Base-by-base conservation (phyloP, 2,888 invertebrate genomes). In the Cryptophagus acutangulus region DNA sequence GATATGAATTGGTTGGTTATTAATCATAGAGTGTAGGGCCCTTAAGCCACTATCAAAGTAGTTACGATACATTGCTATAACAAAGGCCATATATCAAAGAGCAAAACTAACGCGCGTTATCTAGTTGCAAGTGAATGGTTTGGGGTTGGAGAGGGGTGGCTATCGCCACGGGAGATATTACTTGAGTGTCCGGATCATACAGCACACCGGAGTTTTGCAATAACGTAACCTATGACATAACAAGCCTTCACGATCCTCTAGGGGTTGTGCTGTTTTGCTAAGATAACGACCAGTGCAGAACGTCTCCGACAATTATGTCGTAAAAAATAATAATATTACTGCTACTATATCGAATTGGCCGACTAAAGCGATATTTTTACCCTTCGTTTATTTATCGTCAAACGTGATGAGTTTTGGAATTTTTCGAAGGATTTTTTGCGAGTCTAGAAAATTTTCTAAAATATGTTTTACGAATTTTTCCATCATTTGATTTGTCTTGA, bases 281-380 rank as follows among this genome's bases (percentile, higher is more conserved):
- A 56, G 59, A 59, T 59, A 59, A 56, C 54, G 45, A 46, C 42
- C 47, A 49, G 36, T 53, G n/a, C n/a, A n/a, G n/a, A n/a, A n/a
- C n/a, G 47, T 50, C 52, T 46, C 36, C 45, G 49, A 49, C 60
- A 61, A 62, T 62, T 61, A 61, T 57, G 55, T 55, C 58, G 55
- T 61, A 59, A 62, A 62, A 61, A 59, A 58, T 59, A 58, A 58
- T 52, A 57, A 53, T 49, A 48, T 43, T 37, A 47, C 43, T 38
- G 45, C 24, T 36, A n/a, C n/a, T n/a, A n/a, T n/a, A n/a, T 47
- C 16, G n/a, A 31, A 40, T 12, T 20, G n/a, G 36, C n/a, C n/a
- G n/a, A n/a, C n/a, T n/a, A n/a, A n/a, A n/a, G n/a, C n/a, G n/a
- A n/a, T n/a, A n/a, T n/a, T n/a, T n/a, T n/a, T n/a, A n/a, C n/a